These are phyloP conservation scores for Nannoperca obscura DNA, from an alignment of 2,797 vertebrate genomes.

Conservation along the genomic window DNA sequence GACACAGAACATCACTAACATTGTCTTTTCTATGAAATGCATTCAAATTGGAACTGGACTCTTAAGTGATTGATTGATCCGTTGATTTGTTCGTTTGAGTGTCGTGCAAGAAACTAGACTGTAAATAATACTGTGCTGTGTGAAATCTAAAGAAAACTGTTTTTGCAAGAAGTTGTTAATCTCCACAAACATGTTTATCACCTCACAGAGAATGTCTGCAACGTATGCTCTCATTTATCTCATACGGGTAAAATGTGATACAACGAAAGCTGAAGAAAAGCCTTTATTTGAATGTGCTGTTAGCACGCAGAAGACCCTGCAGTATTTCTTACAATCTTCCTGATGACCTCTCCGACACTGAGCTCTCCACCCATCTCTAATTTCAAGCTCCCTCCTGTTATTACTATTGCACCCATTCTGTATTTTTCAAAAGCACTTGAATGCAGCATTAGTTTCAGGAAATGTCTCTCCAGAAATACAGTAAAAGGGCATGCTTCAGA, in stretches of 20 bases:
- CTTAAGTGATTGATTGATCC: neutral
- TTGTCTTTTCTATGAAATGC: neutral
- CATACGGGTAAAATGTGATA: neutral
- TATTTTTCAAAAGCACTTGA: neutral
- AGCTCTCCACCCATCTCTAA: neutral
- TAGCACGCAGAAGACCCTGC: neutral
- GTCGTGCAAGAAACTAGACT: neutral
- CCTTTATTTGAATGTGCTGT: neutral
- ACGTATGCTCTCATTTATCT: constrained; percentile 12
- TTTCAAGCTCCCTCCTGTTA: too few relatives aligned
- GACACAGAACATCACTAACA: neutral
- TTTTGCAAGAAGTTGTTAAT: constrained; percentile 11
- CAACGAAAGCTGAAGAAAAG: neutral
- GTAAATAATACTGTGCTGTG: neutral
- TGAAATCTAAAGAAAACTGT: neutral
- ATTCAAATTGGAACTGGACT: neutral
- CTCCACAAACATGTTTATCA: constrained; percentile 12
- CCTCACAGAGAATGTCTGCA: constrained; percentile 11
- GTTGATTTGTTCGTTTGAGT: neutral
- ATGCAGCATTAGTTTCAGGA: neutral
- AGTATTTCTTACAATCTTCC: neutral
- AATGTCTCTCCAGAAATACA: neutral
- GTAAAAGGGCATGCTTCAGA: neutral
- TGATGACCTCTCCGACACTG: neutral
- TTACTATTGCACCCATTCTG: neutral